These are phyloP conservation scores for Noctilio leporinus DNA, from an alignment of 2,113 vertebrate species.

Conservation along the genomic window DNA sequence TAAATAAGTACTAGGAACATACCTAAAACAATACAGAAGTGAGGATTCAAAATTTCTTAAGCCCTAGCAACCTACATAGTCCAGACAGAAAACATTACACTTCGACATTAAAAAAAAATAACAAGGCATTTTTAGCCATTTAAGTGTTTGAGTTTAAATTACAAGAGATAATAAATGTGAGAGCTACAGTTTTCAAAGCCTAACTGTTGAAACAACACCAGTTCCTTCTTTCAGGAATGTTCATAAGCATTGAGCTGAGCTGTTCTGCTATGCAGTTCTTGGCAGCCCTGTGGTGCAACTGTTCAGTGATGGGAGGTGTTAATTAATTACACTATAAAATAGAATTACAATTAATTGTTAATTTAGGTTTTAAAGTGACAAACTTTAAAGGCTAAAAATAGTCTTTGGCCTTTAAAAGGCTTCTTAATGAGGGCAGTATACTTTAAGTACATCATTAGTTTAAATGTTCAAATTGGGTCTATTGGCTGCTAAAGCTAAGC, in stretches of 20 bases:
- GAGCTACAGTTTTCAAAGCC: neutral
- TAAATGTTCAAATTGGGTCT: constrained; percentile 64
- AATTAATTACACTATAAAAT: constrained; percentile 72
- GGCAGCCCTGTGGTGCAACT: neutral
- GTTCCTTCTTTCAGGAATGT: neutral
- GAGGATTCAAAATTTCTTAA: neutral
- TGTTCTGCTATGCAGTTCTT: neutral
- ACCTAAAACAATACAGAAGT: neutral
- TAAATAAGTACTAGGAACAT: neutral
- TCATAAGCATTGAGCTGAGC: neutral
- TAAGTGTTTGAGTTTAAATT: neutral
- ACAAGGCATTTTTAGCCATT: neutral
- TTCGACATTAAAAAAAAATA: neutral
- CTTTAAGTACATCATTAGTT: constrained; percentile 71
- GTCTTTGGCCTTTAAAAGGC: constrained; percentile 71
- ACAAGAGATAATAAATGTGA: neutral
- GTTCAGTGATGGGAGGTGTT: constrained; percentile 30
- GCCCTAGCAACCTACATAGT: neutral
- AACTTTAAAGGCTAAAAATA: constrained; percentile 69
- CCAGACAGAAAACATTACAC: neutral
- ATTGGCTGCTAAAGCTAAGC: constrained; percentile 46
- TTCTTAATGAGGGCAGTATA: constrained; percentile 70
- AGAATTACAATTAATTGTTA: constrained; percentile 77
- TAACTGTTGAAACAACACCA: neutral
- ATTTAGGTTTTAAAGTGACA: constrained; percentile 73